Conservation (phyloP, 2,113 vertebrate species). For the Vombatus ursinus region DNA sequence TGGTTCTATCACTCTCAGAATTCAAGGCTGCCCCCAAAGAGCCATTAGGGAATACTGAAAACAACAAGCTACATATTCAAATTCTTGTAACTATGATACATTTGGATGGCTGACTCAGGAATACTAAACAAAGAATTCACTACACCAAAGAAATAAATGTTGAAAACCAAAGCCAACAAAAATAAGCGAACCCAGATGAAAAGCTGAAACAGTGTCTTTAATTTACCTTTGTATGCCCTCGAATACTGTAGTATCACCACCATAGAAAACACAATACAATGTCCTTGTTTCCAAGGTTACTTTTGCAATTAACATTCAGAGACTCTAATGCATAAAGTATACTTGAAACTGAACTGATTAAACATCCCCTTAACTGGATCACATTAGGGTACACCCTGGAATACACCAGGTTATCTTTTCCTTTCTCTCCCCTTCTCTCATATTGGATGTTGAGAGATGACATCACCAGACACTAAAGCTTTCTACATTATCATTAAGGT, state of each 20-base stretch:
- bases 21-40: constrained; percentile 17
- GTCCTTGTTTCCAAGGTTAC: constrained; percentile 63
- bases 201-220: constrained; percentile 38
- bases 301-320: constrained; percentile 40
- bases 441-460: not conserved
- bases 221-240: not conserved
- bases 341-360: constrained; percentile 15
- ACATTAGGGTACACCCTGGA: not conserved
- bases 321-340: not conserved
- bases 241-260: not conserved
- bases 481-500: not conserved
- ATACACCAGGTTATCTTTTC: not conserved
- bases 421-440: not conserved
- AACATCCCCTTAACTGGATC: not conserved
- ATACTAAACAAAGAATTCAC: constrained; percentile 44
- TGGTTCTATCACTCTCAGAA: constrained; percentile 15
- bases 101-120: constrained; percentile 38
- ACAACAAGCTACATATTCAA: constrained; percentile 4
- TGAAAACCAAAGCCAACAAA: constrained; percentile 51
- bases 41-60: constrained; percentile 21
- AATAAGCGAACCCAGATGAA: constrained; percentile 12
- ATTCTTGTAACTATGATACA: constrained; percentile 56
- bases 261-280: not conserved
- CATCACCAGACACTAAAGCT: fast-evolving
- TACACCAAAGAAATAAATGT: constrained; percentile 14